A percentile compares a stretch with the other conserved stretches of the same genome.
Conservation (phyloP, 2,888 invertebrate species). For the Hyalella azteca region DNA sequence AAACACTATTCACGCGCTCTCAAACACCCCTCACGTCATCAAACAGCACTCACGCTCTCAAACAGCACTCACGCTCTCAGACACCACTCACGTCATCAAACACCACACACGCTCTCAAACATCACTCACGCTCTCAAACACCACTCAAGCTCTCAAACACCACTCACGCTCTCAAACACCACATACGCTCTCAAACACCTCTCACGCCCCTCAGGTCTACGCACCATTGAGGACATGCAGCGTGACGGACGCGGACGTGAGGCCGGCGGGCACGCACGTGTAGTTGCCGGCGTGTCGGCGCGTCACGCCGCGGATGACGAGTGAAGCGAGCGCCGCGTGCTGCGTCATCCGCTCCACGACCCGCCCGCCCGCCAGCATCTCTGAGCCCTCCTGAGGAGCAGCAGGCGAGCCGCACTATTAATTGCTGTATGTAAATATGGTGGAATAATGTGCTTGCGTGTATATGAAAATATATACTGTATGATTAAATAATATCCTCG, state of each 20-base stretch:
- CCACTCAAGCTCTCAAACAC: no score
- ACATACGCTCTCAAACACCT: neutral
- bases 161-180: no score
- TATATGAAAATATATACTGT: no score
- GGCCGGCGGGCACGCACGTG: conserved; percentile 87
- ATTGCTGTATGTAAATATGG: no score
- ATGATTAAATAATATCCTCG: no score
- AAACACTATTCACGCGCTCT: no score
- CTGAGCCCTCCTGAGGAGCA: conserved; percentile 21
- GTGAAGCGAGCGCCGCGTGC: conserved; percentile 75
- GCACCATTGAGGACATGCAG: conserved; percentile 90
- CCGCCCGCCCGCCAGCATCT: conserved; percentile 32
- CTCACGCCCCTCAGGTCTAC: conserved; percentile 59
- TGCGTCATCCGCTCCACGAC: conserved; percentile 62
- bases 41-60: neutral
- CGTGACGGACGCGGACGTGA: conserved; percentile 84
- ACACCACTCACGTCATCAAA: no score
- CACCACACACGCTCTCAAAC: no score
- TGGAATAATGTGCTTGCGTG: no score
- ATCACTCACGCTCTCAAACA: no score
- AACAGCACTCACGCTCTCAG: no score
- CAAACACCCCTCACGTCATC: neutral
- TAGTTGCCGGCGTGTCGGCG: conserved; percentile 70
- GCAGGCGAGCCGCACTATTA: no score
- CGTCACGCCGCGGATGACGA: conserved; percentile 72